phyloP scores from a whole-genome alignment of 2,888 invertebrate genomes.

The Limnephilus marmoratus region DNA sequence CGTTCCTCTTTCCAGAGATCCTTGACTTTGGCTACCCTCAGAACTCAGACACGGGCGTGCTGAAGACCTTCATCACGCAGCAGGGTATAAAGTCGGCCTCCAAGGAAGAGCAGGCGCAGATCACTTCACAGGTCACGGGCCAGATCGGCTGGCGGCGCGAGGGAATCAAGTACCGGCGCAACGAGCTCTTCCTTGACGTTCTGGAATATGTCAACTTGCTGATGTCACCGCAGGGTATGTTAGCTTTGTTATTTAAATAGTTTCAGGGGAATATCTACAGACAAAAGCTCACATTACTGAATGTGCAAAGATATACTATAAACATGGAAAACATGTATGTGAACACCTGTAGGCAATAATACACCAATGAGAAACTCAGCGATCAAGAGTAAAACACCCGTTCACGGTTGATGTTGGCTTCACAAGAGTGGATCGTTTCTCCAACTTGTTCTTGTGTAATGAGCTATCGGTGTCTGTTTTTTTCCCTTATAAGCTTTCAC shows the following conservation, averaged over 20 bases:
- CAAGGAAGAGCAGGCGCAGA: constrained; percentile 99
- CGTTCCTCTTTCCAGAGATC: constrained; percentile 84
- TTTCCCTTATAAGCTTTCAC: too few relatives aligned
- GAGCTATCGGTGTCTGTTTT: too few relatives aligned
- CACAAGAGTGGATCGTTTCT: too few relatives aligned
- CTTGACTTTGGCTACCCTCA: constrained; percentile 99
- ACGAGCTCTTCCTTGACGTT: constrained; percentile 98
- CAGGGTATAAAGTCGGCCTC: constrained; percentile 99
- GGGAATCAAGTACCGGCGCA: constrained; percentile 98
- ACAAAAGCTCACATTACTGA: too few relatives aligned
- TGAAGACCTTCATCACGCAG: constrained; percentile 99
- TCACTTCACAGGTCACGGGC: constrained; percentile 98
- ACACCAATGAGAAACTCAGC: too few relatives aligned
- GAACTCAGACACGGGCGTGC: constrained; percentile 98
- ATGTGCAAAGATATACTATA: too few relatives aligned
- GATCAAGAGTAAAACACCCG: too few relatives aligned
- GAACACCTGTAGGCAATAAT: too few relatives aligned
- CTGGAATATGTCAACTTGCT: constrained; percentile 98
- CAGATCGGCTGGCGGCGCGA: constrained; percentile 99
- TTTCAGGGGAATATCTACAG: too few relatives aligned
- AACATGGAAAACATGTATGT: too few relatives aligned
- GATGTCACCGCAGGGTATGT: constrained; percentile 97
- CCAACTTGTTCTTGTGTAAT: too few relatives aligned
- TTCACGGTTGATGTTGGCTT: too few relatives aligned
- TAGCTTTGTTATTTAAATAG: not conserved